Conservation (phyloP, 1,140 invertebrate genomes). For the Epicauta chinensis region DNA sequence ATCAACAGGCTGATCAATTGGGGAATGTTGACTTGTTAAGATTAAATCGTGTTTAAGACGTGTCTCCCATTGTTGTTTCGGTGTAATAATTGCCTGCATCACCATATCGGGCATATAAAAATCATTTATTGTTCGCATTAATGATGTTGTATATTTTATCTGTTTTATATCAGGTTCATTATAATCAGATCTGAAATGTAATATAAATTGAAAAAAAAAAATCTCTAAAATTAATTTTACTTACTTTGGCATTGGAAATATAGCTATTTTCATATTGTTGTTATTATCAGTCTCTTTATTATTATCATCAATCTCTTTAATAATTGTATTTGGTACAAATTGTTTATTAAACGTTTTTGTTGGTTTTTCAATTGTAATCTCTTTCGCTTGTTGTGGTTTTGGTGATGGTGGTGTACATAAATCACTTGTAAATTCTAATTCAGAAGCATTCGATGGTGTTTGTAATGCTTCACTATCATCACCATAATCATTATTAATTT, state of each 20-base stretch:
- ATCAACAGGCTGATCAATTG: constrained; percentile 60
- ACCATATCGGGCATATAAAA: constrained; percentile 73
- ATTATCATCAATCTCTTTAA: constrained; percentile 13
- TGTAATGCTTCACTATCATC: constrained; percentile 44
- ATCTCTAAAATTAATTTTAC: constrained; percentile 10
- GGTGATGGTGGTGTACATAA: constrained; percentile 37
- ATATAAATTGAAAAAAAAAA: constrained; percentile 3
- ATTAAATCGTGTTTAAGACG: constrained; percentile 49
- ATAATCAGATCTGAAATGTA: constrained; percentile 9
- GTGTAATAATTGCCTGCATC: constrained; percentile 53
- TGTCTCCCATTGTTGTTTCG: constrained; percentile 48
- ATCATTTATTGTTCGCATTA: constrained; percentile 54
- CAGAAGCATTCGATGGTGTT: constrained; percentile 61
- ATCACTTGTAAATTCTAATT: constrained; percentile 58
- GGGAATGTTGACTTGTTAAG: constrained; percentile 52
- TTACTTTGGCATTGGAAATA: constrained; percentile 56
- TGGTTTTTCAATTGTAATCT: constrained; percentile 29
- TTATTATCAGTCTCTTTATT: constrained; percentile 14
- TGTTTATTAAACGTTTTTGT: constrained; percentile 28
- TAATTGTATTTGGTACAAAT: constrained; percentile 23
- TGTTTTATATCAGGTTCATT: constrained; percentile 12
- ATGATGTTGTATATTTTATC: constrained; percentile 46
- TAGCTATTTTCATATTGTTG: constrained; percentile 48
- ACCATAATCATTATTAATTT: constrained; percentile 29
- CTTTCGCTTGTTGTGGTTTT: constrained; percentile 45